Base-by-base conservation (phyloP, 2,113 vertebrate species). In the Ursus arctos region DNA sequence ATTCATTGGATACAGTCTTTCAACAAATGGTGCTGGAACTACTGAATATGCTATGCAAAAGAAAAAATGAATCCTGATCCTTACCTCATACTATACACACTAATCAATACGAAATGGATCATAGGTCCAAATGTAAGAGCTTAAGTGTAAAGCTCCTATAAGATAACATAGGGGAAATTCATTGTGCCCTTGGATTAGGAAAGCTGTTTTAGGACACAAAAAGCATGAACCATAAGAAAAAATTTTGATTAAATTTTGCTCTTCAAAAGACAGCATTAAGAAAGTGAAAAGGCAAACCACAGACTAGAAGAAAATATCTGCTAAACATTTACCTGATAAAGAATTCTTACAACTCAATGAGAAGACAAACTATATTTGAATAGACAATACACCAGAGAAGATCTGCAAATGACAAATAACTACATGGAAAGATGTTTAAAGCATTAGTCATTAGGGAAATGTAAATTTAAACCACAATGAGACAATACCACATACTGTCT, bases 181-280 rank as follows among this genome's bases (percentile, higher is more conserved):
- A 36, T 65, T 80, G 59, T 92, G 18, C n/a, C 43, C 19, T 65
- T 91, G 69, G 24, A 4, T 51, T 88, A 89, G 81, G 24, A 43
- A 79, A 88, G 61, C n/a, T 87, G 77, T 92, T 51, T 93, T 67
- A 84, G 36, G n/a, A 80, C 47, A 93, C 33, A 82, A 61, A 88
- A 93, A 81, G 3, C 49, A 81, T 88, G 61, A 91, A 91, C 36
- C 3, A 11, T 49, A 84, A 79, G 36, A 77, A 86, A 93, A 61
- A 96, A 92, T 43, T 74, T 0, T 74, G 63, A 80, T 63, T 40
- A 77, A 59, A 19, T 81, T 94, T 95, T 94, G 57, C 18, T 89
- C 59, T 90, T 96, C 79, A 80, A 67, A 97, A 49, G 13, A 59
- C 5, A 49, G 47, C 26, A 26, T 51, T 79, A 84, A 69, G 7